Evolutionary conservation across 2,888 invertebrate species (phyloP).

Genomic region (Macroteleia sp.): DNA sequence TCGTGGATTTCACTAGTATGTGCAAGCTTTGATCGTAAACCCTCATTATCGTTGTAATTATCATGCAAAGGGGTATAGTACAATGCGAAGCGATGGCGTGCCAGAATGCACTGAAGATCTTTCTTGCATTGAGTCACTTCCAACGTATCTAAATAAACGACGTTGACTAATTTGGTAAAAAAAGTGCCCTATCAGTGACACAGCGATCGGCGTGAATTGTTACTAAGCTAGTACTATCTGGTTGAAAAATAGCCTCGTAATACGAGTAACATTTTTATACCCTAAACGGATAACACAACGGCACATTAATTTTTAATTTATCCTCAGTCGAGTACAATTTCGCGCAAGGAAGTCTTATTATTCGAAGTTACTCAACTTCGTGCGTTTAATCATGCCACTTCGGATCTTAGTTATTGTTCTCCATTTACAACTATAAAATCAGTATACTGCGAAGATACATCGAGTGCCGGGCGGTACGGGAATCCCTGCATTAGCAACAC

Average conservation of each 20-base stretch:
- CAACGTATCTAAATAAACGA: conserved; percentile 79
- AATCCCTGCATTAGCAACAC: conserved; percentile 77
- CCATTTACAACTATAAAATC: conserved; percentile 52
- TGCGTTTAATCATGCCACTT: conserved; percentile 39
- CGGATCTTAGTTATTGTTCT: conserved; percentile 52
- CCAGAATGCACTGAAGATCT: conserved; percentile 82
- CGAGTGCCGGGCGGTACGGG: conserved; percentile 25
- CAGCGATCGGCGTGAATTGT: conserved; percentile 38
- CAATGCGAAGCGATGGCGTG: conserved; percentile 80
- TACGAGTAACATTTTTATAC: conserved; percentile 25
- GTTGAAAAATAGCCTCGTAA: conserved; percentile 52
- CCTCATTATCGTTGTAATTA: conserved; percentile 82
- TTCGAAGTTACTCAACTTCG: conserved; percentile 32
- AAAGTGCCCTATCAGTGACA: conserved; percentile 62
- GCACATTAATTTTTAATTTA: conserved; percentile 44
- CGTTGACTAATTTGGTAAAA: conserved; percentile 78
- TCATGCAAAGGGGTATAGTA: conserved; percentile 78
- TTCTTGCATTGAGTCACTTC: conserved; percentile 76
- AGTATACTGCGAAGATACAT: conserved; percentile 47
- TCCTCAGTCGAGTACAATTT: conserved; percentile 12
- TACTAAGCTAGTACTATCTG: conserved; percentile 32
- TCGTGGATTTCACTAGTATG: conserved; percentile 50
- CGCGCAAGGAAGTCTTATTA: conserved; percentile 26
- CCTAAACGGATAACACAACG: conserved; percentile 23
- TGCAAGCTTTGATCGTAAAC: conserved; percentile 77